These are phyloP conservation scores for Diprion similis DNA, from an alignment of 1,140 invertebrate species.

Conservation along the genomic window DNA sequence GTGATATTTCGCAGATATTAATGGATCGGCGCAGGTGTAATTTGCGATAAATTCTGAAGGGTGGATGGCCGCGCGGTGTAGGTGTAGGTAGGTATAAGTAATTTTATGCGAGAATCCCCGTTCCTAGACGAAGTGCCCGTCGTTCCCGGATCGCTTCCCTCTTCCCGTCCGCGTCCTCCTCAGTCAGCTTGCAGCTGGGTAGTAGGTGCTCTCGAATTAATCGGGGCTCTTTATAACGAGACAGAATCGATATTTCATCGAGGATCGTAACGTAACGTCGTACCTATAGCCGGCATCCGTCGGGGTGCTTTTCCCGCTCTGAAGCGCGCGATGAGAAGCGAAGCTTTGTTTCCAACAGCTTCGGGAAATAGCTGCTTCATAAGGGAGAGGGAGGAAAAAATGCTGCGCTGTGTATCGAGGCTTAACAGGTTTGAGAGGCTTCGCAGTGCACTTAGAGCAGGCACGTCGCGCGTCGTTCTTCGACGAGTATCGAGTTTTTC, in stretches of 20 bases:
- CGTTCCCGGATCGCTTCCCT: background rate
- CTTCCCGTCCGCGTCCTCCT: no score
- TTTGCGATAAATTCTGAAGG: background rate
- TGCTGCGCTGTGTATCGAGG: slow-evolving; percentile 1
- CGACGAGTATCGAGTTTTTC: no score
- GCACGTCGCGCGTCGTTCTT: background rate
- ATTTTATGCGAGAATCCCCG: background rate
- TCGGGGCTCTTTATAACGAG: background rate
- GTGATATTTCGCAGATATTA: no score
- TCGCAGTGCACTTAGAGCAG: background rate
- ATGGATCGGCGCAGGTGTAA: background rate
- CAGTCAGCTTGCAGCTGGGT: no score
- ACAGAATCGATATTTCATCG: background rate
- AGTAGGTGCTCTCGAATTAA: background rate
- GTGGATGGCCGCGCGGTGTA: no score
- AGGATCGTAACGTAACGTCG: background rate
- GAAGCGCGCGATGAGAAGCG: background rate
- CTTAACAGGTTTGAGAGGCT: slow-evolving; percentile 5
- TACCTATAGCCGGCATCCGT: background rate
- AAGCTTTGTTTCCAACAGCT: background rate
- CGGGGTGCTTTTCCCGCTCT: background rate
- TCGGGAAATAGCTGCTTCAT: background rate
- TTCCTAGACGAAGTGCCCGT: background rate
- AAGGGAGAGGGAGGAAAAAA: background rate
- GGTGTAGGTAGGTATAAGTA: no score